phyloP scores from a whole-genome alignment of 1,140 invertebrate species.

The Dolichoris vasculosae region DNA sequence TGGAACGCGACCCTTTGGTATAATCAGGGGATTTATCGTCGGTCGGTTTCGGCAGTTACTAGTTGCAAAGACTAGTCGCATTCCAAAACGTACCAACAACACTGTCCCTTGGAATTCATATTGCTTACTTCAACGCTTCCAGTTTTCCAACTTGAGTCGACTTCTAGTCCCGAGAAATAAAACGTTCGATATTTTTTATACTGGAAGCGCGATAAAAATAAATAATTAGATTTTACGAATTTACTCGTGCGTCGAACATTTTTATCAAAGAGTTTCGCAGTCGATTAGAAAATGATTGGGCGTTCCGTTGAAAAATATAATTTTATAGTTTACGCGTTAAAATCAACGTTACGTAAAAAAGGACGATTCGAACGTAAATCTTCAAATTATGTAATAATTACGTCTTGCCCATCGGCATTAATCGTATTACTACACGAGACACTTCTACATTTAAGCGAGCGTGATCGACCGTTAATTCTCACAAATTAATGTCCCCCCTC shows the following conservation, averaged over 20 bases:
- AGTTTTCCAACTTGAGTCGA: neutral
- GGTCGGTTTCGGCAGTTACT: neutral
- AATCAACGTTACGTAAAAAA: neutral
- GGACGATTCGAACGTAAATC: neutral
- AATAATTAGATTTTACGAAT: no score
- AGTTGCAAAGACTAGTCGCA: neutral
- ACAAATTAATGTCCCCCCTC: slow-evolving; percentile 39
- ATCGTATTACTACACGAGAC: neutral
- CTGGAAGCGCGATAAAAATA: neutral
- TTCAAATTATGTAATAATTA: slow-evolving; percentile 8
- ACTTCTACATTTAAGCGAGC: slow-evolving; percentile 15
- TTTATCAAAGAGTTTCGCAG: no score
- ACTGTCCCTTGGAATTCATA: neutral
- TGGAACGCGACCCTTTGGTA: slow-evolving; percentile 21
- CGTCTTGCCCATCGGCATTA: neutral
- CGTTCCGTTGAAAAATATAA: no score
- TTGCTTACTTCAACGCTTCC: neutral
- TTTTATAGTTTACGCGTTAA: neutral
- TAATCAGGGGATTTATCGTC: slow-evolving; percentile 18
- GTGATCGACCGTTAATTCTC: slow-evolving; percentile 47
- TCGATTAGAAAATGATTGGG: no score
- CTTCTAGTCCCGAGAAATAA: neutral
- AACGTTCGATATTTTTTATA: neutral
- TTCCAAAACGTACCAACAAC: slow-evolving; percentile 16
- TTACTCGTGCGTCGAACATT: no score